A percentile compares a stretch with the other conserved stretches of the same genome.
phyloP scores from a whole-genome alignment of 2,888 invertebrate species.

The Carcina quercana region DNA sequence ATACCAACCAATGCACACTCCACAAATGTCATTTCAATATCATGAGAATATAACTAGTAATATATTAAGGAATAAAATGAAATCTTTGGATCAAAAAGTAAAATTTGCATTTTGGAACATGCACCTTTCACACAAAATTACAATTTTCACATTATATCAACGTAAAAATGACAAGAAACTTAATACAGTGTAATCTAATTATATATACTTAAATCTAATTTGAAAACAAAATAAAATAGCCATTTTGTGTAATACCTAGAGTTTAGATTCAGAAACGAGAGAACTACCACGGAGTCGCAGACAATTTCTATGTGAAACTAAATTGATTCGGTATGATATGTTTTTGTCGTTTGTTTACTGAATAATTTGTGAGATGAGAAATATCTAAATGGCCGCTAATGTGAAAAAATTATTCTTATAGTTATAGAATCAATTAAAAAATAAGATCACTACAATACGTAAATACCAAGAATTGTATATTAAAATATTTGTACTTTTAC shows the following conservation, averaged over 20 bases:
- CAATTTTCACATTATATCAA: slow-evolving; percentile 56
- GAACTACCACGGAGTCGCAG: slow-evolving; percentile 47
- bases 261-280: no score
- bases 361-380: slow-evolving; percentile 62
- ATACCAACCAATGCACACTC: slow-evolving; percentile 71
- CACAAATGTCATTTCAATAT: slow-evolving; percentile 66
- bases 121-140: slow-evolving; percentile 63
- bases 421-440: slow-evolving; percentile 68
- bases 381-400: slow-evolving; percentile 61
- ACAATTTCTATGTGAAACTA: slow-evolving; percentile 44
- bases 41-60: slow-evolving; percentile 42
- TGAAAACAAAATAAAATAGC: slow-evolving; percentile 59
- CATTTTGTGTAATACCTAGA: slow-evolving; percentile 52
- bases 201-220: slow-evolving; percentile 69
- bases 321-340: slow-evolving; percentile 68
- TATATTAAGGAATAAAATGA: slow-evolving; percentile 56
- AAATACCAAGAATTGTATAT: slow-evolving; percentile 76
- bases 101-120: slow-evolving; percentile 64
- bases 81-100: slow-evolving; percentile 72
- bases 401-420: slow-evolving; percentile 71
- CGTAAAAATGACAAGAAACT: slow-evolving; percentile 62
- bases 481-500: slow-evolving; percentile 89
- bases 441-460: slow-evolving; percentile 72
- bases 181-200: slow-evolving; percentile 41
- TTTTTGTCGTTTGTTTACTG: slow-evolving; percentile 67